Percentiles rank a stretch among this genome's conserved stretches.
phyloP scores from a whole-genome alignment of 2,113 vertebrate genomes.

The Cichladusa arquata region DNA sequence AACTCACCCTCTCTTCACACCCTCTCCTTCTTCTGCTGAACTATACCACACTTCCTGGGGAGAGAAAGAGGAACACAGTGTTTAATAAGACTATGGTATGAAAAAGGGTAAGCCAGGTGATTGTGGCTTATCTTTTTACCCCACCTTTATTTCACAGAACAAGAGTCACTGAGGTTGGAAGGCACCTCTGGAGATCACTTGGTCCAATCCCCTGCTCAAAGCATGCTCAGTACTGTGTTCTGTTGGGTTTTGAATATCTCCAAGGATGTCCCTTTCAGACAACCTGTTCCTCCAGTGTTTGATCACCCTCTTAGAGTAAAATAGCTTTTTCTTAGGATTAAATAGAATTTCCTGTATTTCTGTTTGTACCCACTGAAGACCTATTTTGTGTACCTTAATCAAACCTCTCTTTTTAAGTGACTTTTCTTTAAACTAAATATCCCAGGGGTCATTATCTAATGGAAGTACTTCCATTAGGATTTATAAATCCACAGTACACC shows the following conservation, averaged over 20 bases:
- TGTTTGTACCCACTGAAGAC: background rate
- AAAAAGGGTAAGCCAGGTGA: background rate
- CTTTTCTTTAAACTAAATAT: conserved; percentile 14
- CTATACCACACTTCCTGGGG: background rate
- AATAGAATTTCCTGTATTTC: background rate
- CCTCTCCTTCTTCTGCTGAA: background rate
- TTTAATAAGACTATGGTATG: background rate
- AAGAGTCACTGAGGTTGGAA: background rate
- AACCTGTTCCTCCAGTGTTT: background rate
- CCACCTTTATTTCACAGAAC: background rate
- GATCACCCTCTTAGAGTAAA: background rate
- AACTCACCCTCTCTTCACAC: background rate
- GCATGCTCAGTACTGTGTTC: background rate
- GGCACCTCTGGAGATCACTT: background rate
- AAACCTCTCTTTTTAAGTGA: background rate
- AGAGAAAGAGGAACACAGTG: background rate
- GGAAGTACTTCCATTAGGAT: background rate
- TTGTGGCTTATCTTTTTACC: background rate
- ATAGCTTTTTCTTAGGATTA: background rate
- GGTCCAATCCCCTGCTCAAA: background rate
- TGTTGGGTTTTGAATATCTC: background rate
- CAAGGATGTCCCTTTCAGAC: background rate
- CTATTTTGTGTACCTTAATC: background rate
- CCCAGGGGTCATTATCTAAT: background rate
- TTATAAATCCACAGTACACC: background rate